Evolutionary conservation across 2,888 invertebrate genomes (phyloP), one percentile per base, ranked within the genome.

Genomic region (Lasius fuliginosus): DNA sequence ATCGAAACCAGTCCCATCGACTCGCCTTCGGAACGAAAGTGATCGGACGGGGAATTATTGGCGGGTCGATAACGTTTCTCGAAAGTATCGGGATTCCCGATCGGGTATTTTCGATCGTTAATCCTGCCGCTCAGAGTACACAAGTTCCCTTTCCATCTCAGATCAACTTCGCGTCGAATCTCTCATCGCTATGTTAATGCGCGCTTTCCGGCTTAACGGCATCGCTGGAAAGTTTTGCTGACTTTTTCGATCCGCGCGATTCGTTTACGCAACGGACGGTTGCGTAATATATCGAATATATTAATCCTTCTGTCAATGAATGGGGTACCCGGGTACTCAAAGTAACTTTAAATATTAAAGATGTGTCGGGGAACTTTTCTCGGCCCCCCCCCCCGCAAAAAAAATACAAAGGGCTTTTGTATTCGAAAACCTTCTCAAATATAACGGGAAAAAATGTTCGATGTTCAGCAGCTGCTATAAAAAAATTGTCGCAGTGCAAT

Each of bases 1-100:
- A 89, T 88, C 88, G 84, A 86, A 87, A 89, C 90, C 89, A 84
- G 89, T 89, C 85, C 27, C n/a, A 9, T 46, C 68, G 60, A 46
- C 42, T 30, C n/a, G 42, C 27, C 62, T 23, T 36, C 64, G 18
- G 81, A 87, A 87, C 88, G 89, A 89, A 89, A 89, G 89, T 89
- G 84, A 74, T 83, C 76, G 68, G 77, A 62, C 87, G 36, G 76
- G 82, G 77, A 83, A 76, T 69, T 71, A 23, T 23, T 23, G 23
- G 23, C 23, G 74, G 23, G 56, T 12, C 46, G 30, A 64, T 40
- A 60, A 64, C 71, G 27, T 81, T 46, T 76, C 60, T 87, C 69
- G 89, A 89, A 89, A 89, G 89, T 85, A 74, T 56, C 73, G 18
- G 58, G 33, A 60, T 53, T n/a, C 18, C 11, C 42, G 36, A 36